A percentile compares a stretch with the other conserved stretches of the same genome.
These are phyloP conservation scores for Drosophila nigromelanica DNA, from an alignment of 1,140 invertebrate species.

Conservation along the genomic window DNA sequence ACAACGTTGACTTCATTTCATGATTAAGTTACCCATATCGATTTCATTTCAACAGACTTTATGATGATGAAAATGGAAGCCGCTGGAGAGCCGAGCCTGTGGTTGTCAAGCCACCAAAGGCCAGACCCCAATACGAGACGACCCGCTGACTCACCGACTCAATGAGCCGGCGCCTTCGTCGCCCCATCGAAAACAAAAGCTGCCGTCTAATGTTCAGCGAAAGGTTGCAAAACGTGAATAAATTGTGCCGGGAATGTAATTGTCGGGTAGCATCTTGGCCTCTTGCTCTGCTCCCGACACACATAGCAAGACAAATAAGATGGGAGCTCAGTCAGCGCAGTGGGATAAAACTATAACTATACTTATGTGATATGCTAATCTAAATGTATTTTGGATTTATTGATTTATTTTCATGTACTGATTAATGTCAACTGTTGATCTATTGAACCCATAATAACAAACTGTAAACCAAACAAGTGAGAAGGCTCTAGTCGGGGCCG, in stretches of 20 bases:
- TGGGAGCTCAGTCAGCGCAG: background rate
- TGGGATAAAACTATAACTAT: background rate
- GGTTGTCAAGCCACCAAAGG: conserved; percentile 57
- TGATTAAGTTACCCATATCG: conserved; percentile 79
- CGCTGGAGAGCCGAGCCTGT: conserved; percentile 44
- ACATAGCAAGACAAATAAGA: too few species aligned
- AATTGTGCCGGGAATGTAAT: conserved; percentile 72
- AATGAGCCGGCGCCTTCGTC: conserved; percentile 23
- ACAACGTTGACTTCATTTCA: conserved; percentile 76
- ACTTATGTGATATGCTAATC: too few species aligned
- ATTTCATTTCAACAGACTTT: conserved; percentile 74
- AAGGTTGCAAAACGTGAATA: conserved; percentile 71
- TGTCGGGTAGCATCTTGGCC: conserved; percentile 67
- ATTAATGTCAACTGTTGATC: too few species aligned
- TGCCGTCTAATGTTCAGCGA: conserved; percentile 40
- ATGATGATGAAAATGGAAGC: conserved; percentile 78
- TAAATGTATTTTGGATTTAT: too few species aligned
- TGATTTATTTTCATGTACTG: too few species aligned
- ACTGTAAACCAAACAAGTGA: too few species aligned
- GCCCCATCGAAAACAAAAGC: conserved; percentile 66
- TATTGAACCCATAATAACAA: too few species aligned
- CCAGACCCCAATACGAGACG: conserved; percentile 12
- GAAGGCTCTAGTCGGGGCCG: too few species aligned
- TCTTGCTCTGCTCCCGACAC: background rate
- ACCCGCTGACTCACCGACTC: conserved; percentile 31